Percentiles rank a stretch among this genome's conserved stretches.
phyloP scores from a whole-genome alignment of 2,797 vertebrate species.

The Myotis findleyi region DNA sequence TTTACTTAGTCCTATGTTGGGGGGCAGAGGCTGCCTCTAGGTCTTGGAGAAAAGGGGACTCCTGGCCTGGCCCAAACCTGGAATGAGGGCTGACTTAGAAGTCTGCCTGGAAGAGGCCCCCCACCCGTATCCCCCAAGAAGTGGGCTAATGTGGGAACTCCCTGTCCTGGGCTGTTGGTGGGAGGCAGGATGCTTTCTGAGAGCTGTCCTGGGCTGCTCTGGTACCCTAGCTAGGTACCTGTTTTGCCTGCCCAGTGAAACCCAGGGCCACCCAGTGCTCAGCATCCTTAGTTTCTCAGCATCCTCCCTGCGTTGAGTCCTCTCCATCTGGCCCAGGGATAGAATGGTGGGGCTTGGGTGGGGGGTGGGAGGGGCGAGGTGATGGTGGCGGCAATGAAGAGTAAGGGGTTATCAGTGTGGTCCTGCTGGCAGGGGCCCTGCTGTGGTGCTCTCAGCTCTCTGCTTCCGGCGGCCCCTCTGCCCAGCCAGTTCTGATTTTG shows the following conservation, averaged over 20 bases:
- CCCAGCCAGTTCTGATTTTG: constrained; percentile 90
- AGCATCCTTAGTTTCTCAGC: not conserved
- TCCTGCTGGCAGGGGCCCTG: not conserved
- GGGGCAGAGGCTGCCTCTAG: not conserved
- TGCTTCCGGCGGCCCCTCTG: constrained; percentile 38
- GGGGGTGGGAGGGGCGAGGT: too few species aligned
- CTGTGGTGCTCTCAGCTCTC: not conserved
- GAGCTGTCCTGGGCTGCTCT: not conserved
- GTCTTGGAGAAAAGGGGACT: not conserved
- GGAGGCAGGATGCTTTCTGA: not conserved
- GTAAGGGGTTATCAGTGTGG: not conserved
- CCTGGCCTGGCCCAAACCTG: not conserved
- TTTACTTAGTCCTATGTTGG: not conserved
- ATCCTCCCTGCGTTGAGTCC: not conserved
- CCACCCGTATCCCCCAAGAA: not conserved
- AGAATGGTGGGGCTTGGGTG: too few species aligned
- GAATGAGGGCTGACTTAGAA: not conserved
- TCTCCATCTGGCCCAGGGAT: not conserved
- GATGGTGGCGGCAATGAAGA: not conserved
- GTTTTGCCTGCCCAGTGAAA: not conserved
- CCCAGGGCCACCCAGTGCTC: not conserved
- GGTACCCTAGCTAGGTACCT: not conserved
- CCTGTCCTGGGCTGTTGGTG: not conserved
- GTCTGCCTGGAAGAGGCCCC: not conserved
- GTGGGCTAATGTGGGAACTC: not conserved